Evolutionary conservation across 2,113 vertebrate genomes (phyloP).

Genomic region (Hystrix brachyura): DNA sequence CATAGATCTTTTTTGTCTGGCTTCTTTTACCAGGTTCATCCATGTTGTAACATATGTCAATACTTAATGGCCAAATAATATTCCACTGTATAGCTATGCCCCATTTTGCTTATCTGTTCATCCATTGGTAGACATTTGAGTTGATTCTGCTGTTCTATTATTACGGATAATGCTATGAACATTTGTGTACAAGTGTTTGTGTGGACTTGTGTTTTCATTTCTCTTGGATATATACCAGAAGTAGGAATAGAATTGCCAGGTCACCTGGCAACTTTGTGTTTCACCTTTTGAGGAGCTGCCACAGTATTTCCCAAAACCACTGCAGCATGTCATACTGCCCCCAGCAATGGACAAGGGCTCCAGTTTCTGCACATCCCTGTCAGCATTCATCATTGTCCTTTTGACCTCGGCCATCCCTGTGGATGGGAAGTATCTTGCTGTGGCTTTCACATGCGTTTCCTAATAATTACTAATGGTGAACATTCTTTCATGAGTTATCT

Average conservation of each 20-base stretch:
- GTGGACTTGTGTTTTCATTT: neutral
- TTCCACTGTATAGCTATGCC: neutral
- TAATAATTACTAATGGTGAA: neutral
- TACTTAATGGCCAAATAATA: constrained; percentile 1
- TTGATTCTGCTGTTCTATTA: neutral
- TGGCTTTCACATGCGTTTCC: constrained; percentile 31
- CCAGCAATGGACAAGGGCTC: neutral
- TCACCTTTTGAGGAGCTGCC: constrained; percentile 22
- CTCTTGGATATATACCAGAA: neutral
- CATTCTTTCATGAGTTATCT: neutral
- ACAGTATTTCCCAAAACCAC: neutral
- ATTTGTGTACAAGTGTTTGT: neutral
- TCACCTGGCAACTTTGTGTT: neutral
- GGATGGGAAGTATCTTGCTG: neutral
- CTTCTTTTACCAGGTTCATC: neutral
- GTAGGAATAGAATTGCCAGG: neutral
- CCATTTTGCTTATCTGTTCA: neutral
- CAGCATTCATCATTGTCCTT: neutral
- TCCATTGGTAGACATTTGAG: neutral
- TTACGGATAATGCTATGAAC: neutral
- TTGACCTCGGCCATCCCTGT: neutral
- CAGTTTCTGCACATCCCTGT: neutral
- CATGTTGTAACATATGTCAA: too few species aligned
- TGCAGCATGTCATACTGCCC: neutral
- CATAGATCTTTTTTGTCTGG: neutral